Conservation (phyloP, 1,140 invertebrate genomes). For the Patella vulgata region DNA sequence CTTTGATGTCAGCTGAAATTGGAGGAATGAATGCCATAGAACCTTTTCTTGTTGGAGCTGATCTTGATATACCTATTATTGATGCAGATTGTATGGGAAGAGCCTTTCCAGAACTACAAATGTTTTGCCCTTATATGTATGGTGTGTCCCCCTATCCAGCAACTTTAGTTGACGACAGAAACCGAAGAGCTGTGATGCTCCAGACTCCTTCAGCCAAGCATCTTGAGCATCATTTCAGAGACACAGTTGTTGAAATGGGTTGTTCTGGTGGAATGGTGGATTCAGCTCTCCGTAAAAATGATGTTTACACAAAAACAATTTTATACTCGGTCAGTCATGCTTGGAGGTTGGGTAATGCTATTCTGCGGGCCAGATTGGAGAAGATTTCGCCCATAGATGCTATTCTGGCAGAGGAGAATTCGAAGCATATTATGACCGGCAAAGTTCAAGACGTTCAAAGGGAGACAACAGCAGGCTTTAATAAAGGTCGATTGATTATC, state of each 20-base stretch:
- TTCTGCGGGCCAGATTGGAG: conserved; percentile 42
- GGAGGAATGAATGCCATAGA: conserved; percentile 59
- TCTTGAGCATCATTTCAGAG: conserved; percentile 53
- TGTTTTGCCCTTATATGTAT: conserved; percentile 56
- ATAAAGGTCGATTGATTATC: conserved; percentile 43
- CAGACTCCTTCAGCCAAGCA: conserved; percentile 38
- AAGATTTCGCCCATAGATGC: conserved; percentile 45
- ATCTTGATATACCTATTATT: conserved; percentile 47
- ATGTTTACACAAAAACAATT: conserved; percentile 37
- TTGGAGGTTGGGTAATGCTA: conserved; percentile 51
- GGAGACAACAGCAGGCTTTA: conserved; percentile 56
- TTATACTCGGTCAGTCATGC: conserved; percentile 44
- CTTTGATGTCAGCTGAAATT: conserved; percentile 53
- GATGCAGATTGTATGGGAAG: conserved; percentile 62
- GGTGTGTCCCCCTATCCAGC: conserved; percentile 44
- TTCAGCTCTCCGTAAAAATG: conserved; percentile 27
- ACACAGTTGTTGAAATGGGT: conserved; percentile 50
- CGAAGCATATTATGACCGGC: conserved; percentile 36
- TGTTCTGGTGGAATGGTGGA: conserved; percentile 44
- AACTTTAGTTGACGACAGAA: conserved; percentile 46
- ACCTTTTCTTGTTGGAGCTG: conserved; percentile 52
- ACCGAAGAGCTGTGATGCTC: conserved; percentile 40
- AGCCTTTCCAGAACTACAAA: conserved; percentile 61
- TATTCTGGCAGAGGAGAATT: conserved; percentile 32
- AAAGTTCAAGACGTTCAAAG: conserved; percentile 52